Base-by-base conservation (phyloP, 2,797 vertebrate species). In the Coilia nasus region DNA sequence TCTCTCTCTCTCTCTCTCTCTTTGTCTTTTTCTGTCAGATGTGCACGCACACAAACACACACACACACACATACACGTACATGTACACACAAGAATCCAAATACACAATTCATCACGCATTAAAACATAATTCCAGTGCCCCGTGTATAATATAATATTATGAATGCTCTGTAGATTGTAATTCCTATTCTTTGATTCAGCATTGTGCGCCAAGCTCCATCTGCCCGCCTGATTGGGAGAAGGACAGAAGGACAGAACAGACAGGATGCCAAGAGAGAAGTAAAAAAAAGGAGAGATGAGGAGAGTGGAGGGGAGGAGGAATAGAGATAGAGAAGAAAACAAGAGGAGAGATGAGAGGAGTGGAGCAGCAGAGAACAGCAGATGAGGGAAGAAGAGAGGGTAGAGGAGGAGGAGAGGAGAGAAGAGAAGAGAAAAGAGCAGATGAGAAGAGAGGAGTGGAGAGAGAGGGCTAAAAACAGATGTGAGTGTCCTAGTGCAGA, bases 401-500 rank as follows among this genome's bases (percentile, higher is more conserved):
- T 41, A 19, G 71, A 19, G 15, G 21, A 28, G 35, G 17, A 41
- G 71, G 6, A 78, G 15, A 41, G 31, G 17, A 75, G 67, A 75
- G 31, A 21, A 12, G 67, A 78, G 31, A 41, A 78, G 3, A 78
- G 71, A 21, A 71, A 9, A 82, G 85, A 89, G 44, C 88, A 90
- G 89, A 21, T 7, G 19, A 41, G 75, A 47, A 35, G 25, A 71
- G 71, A 78, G 35, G 19, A 41, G 75, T 28, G 50, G 25, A 71
- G 71, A 17, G 71, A 44, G 71, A 78, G 67, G 67, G 35, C 31
- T 41, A 15, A 5, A 83, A 87, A 83, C 89, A 91, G 88, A 93
- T 92, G 90, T 87, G 90, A 85, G 86, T 50, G 59, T 84, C 83
- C 64, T 67, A 84, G 75, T 88, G 83, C 90, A 89, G 91, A 92